A percentile compares a stretch with the other conserved stretches of the same genome.
phyloP scores from a whole-genome alignment of 2,797 vertebrate genomes.

The Hylomyscus alleni region DNA sequence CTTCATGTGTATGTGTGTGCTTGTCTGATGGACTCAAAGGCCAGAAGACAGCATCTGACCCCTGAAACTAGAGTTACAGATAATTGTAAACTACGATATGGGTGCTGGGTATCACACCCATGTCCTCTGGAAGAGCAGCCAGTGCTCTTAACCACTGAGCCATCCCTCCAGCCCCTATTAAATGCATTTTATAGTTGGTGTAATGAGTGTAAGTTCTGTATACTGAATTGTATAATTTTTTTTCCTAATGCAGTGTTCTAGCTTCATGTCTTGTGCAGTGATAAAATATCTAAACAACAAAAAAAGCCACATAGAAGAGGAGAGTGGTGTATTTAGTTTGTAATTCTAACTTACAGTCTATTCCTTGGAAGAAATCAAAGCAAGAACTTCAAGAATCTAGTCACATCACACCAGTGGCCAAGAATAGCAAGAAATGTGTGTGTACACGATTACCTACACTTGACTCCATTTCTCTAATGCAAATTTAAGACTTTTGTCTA shows the following conservation, averaged over 20 bases:
- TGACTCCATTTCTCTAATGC: not conserved
- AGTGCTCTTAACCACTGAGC: not conserved
- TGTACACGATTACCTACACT: not conserved
- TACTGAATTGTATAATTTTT: conserved; percentile 10
- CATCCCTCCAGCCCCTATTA: not conserved
- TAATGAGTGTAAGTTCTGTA: not conserved
- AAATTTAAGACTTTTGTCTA: not conserved
- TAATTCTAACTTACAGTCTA: not conserved
- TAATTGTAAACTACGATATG: not conserved
- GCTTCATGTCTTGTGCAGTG: not conserved
- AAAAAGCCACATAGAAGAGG: not conserved
- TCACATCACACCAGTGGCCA: not conserved
- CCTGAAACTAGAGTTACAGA: not conserved
- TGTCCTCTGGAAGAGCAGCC: not conserved
- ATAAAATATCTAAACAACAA: not conserved
- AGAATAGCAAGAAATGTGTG: not conserved
- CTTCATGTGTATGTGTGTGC: not conserved
- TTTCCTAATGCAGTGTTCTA: not conserved
- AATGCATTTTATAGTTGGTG: not conserved
- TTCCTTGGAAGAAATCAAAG: not conserved
- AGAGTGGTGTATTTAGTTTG: not conserved
- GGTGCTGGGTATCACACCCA: not conserved
- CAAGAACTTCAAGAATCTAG: not conserved
- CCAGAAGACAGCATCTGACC: not conserved
- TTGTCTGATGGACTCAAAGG: not conserved